Base-by-base conservation (phyloP, 2,113 vertebrate species). In the Phaethon lepturus region DNA sequence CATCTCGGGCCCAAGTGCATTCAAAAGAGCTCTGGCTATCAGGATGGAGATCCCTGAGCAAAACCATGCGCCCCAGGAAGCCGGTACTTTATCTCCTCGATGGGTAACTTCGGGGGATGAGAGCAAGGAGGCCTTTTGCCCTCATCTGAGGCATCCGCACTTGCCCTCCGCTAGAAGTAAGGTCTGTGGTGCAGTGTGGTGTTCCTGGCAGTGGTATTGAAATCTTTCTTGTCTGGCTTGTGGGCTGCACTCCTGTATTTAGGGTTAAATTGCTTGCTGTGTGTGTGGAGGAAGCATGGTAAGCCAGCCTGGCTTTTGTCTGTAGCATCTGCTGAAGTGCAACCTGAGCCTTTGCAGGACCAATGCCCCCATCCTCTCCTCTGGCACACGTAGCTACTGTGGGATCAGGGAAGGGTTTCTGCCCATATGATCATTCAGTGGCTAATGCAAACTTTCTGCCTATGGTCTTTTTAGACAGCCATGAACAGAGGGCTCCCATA, bases 71-170 rank as follows among this genome's bases (percentile, higher is more conserved):
- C 63, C 44, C 20, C 24, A 73, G 76, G 26, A 91, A 89, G 49
- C 35, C 24, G 20, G 55, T 52, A 24, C 52, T 86, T 86, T 73
- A 12, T 69, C 14, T 88, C 53, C 49, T 79, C 7, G 5, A 3
- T 53, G 11, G 0, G 0, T 47, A 79, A 60, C 23, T 86, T 64
- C 1, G 0, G 3, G 15, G 31, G 9, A 62, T 72, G 42, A 74
- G 24, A 88, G 18, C 0, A 0, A 73, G 33, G 45, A 31, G 35
- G 28, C 5, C 56, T 93, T 86, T 67, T 83, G 28, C 23, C 49
- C 35, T 59, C 38, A 33, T 60, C 52, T 83, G 71, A 60, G 50
- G 50, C 22, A n/a, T 28, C 73, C 11, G 1, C 0, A 1, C 62
- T 79, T 45, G 55, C 53, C 31, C 49, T 69, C 26, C 7, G 2